Conservation (phyloP, 2,113 vertebrate genomes). For the Phasianus colchicus region DNA sequence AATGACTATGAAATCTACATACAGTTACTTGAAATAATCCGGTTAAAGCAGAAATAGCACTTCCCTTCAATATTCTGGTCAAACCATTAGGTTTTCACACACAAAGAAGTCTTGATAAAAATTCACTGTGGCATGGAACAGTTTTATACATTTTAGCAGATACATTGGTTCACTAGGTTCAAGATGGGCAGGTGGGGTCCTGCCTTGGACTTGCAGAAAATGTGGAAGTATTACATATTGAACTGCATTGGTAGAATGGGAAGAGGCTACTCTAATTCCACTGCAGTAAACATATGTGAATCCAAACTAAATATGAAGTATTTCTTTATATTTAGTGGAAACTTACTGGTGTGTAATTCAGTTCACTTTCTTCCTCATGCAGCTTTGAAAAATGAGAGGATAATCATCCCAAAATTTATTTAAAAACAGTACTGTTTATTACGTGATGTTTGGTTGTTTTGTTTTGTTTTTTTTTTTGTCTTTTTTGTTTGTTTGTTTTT, state of each 20-base stretch:
- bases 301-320: neutral
- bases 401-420: neutral
- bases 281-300: neutral
- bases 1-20: neutral
- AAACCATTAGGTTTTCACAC: neutral
- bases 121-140: conserved; percentile 41
- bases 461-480: neutral
- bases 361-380: neutral
- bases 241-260: neutral
- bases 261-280: neutral
- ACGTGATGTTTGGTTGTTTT: neutral
- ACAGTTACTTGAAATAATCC: neutral
- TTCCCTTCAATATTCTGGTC: neutral
- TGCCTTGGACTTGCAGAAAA: neutral
- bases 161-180: neutral
- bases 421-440: neutral
- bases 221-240: neutral
- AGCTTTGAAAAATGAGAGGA: neutral
- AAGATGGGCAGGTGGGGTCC: conserved; percentile 22
- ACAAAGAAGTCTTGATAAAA: neutral
- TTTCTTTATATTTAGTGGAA: neutral
- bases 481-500: neutral
- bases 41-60: neutral
- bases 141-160: conserved; percentile 23
- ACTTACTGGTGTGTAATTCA: neutral